Conservation (phyloP, 1,140 invertebrate species). For the Megathymus violae region DNA sequence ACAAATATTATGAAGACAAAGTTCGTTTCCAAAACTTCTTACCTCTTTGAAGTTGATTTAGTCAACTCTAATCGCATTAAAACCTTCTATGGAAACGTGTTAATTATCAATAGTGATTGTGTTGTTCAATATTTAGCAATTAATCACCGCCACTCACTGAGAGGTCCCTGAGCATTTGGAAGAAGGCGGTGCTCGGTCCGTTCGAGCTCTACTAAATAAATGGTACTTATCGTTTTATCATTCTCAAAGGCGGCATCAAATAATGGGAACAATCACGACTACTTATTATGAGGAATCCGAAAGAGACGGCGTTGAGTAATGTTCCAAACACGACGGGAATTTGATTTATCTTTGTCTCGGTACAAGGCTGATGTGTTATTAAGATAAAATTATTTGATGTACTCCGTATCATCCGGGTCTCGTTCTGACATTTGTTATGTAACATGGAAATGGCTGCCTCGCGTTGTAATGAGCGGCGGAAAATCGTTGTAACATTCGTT, state of each 20-base stretch:
- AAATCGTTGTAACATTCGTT: slow-evolving; percentile 2
- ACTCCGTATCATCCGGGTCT: slow-evolving; percentile 2
- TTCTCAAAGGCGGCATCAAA: not conserved
- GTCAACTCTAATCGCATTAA: no score
- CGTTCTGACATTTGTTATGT: slow-evolving; percentile 5
- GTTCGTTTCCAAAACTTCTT: no score
- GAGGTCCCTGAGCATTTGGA: not conserved
- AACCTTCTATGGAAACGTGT: no score
- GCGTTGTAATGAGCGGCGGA: slow-evolving; percentile 1
- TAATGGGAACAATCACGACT: not conserved
- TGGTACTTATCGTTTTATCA: not conserved
- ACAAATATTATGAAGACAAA: no score
- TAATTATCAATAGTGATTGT: no score
- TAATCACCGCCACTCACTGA: not conserved
- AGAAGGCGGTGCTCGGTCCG: not conserved
- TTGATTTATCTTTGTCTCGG: slow-evolving; percentile 8
- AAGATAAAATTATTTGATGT: slow-evolving; percentile 9
- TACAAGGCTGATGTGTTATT: not conserved
- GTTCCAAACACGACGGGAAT: slow-evolving; percentile 2
- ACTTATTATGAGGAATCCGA: slow-evolving; percentile 8
- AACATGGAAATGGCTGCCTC: slow-evolving; percentile 3
- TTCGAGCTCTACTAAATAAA: not conserved
- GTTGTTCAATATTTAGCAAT: no score
- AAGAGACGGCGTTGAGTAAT: slow-evolving; percentile 1
- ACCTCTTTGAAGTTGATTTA: no score